These are phyloP conservation scores for Octopus sinensis DNA, from an alignment of 1,140 invertebrate species.

Conservation along the genomic window DNA sequence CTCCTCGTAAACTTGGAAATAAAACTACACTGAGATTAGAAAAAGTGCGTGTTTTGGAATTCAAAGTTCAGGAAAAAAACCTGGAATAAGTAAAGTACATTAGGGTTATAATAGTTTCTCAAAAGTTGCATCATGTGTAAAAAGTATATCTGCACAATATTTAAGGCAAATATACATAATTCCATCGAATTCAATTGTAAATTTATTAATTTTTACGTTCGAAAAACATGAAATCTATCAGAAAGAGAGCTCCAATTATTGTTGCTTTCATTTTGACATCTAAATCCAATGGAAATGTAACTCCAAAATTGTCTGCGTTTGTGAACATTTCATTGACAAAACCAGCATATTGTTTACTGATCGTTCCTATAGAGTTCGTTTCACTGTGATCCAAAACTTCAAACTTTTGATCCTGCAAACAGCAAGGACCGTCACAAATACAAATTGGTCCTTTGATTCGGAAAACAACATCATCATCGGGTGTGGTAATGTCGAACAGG, in stretches of 20 bases:
- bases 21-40: no score
- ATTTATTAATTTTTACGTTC: background rate
- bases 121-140: no score
- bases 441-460: constrained; percentile 42
- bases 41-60: no score
- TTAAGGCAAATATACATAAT: no score
- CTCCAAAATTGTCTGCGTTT: constrained; percentile 46
- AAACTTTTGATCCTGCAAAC: constrained; percentile 41
- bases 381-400: constrained; percentile 28
- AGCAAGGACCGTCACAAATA: constrained; percentile 43
- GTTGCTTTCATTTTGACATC: constrained; percentile 80
- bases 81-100: no score
- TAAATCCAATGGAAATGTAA: constrained; percentile 72
- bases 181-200: no score
- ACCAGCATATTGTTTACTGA: constrained; percentile 46
- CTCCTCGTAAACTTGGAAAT: no score
- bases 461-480: constrained; percentile 34
- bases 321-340: constrained; percentile 36
- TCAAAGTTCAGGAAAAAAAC: no score
- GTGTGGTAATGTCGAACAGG: constrained; percentile 76
- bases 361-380: constrained; percentile 33
- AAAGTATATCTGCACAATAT: no score
- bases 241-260: constrained; percentile 68
- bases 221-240: constrained; percentile 45
- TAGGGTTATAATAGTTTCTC: no score